phyloP scores from a whole-genome alignment of 2,797 vertebrate species.

The Halcyon leucocephala region DNA sequence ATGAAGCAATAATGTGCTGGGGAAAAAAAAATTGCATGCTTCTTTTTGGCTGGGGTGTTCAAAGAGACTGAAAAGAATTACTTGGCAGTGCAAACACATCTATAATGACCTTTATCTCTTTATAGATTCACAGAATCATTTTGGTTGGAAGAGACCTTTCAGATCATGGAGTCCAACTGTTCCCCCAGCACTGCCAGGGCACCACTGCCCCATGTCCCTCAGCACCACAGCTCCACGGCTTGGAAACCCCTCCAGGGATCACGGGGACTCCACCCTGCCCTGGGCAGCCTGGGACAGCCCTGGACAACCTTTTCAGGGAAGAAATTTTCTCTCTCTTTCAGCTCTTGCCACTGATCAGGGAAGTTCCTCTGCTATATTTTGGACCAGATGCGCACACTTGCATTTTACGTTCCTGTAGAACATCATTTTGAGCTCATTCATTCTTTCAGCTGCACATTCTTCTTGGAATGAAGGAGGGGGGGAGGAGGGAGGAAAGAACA shows the following conservation, averaged over 20 bases:
- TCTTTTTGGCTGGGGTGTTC: background rate
- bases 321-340: background rate
- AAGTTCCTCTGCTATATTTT: background rate
- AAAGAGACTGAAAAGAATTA: background rate
- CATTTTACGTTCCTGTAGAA: background rate
- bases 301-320: too few species aligned
- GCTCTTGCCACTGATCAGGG: background rate
- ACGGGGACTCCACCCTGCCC: background rate
- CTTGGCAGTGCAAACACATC: background rate
- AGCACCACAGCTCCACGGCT: background rate
- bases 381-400: background rate
- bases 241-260: background rate
- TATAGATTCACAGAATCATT: background rate
- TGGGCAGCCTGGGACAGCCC: background rate
- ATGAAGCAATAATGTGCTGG: background rate
- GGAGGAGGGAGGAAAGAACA: too few species aligned
- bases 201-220: background rate
- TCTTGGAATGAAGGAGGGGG: background rate
- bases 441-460: background rate
- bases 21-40: background rate
- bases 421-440: background rate
- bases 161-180: background rate
- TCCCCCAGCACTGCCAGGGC: background rate
- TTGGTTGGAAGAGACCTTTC: background rate
- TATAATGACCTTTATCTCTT: background rate